Conservation (phyloP, 2,888 invertebrate species). For the Cerceris ruficornis region DNA sequence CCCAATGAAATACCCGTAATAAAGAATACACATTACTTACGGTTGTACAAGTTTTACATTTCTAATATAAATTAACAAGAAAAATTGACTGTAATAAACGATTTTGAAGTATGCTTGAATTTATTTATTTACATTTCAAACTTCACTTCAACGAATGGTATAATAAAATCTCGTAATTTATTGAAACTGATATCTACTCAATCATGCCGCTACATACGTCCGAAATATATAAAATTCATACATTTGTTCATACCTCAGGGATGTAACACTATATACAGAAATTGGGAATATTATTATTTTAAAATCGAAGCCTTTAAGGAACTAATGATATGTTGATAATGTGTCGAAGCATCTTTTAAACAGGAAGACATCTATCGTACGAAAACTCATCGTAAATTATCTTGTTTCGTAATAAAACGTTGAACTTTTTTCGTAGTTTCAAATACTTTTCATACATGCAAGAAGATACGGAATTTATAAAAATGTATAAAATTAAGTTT, state of each 20-base stretch:
- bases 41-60: slow-evolving; percentile 29
- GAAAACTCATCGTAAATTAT: slow-evolving; percentile 11
- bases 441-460: no score
- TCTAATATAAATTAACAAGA: slow-evolving; percentile 38
- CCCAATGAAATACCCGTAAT: slow-evolving; percentile 20
- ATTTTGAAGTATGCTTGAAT: slow-evolving; percentile 42
- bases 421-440: background rate
- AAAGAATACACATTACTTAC: slow-evolving; percentile 22
- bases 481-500: no score
- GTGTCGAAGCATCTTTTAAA: slow-evolving; percentile 23
- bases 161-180: slow-evolving; percentile 20
- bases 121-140: slow-evolving; percentile 44
- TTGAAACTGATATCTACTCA: background rate
- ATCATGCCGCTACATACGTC: slow-evolving; percentile 16
- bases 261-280: slow-evolving; percentile 47
- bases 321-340: slow-evolving; percentile 37
- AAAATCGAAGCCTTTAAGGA: slow-evolving; percentile 34
- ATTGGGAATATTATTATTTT: slow-evolving; percentile 13
- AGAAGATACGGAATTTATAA: no score
- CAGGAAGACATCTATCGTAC: slow-evolving; percentile 35
- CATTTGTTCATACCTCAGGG: slow-evolving; percentile 23
- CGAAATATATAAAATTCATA: slow-evolving; percentile 46
- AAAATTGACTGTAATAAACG: slow-evolving; percentile 50
- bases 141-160: slow-evolving; percentile 17
- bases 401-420: slow-evolving; percentile 3